Conservation (phyloP, 2,113 vertebrate genomes). For the Toxotes jaculatrix region DNA sequence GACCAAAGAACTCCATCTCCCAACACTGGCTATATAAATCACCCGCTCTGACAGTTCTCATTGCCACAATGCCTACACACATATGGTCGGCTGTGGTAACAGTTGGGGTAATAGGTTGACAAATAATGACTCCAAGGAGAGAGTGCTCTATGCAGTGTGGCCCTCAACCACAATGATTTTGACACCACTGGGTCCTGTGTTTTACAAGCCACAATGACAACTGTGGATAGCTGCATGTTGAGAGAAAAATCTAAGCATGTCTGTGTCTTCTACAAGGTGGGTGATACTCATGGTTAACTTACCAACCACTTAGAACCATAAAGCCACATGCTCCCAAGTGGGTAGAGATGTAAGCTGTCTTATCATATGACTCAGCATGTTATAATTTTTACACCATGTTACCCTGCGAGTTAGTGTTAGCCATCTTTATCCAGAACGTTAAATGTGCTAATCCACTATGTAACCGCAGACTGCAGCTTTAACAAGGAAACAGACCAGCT, state of each 20-base stretch:
- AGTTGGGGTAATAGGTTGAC: conserved; percentile 67
- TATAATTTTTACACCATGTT: conserved; percentile 40
- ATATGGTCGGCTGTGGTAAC: conserved; percentile 65
- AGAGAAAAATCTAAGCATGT: conserved; percentile 48
- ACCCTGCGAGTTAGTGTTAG: conserved; percentile 49
- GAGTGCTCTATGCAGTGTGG: conserved; percentile 50
- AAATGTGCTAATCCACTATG: conserved; percentile 72
- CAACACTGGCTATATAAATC: conserved; percentile 61
- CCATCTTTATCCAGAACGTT: conserved; percentile 57
- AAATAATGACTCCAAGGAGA: conserved; percentile 63
- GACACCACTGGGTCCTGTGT: conserved; percentile 64
- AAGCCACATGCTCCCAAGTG: conserved; percentile 40
- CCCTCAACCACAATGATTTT: conserved; percentile 66
- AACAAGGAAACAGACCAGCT: conserved; percentile 80
- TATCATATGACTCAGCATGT: conserved; percentile 50
- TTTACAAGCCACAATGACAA: conserved; percentile 76
- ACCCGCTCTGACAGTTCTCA: conserved; percentile 58
- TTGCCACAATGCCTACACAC: conserved; percentile 56
- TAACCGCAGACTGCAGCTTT: conserved; percentile 66
- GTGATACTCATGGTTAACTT: conserved; percentile 21
- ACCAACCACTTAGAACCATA: conserved; percentile 32
- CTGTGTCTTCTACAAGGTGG: conserved; percentile 40
- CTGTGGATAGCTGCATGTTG: conserved; percentile 64
- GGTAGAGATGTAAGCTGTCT: conserved; percentile 46
- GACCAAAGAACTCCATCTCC: conserved; percentile 48